Base-by-base conservation (phyloP, 2,888 invertebrate species). In the Phorcus lineatus region DNA sequence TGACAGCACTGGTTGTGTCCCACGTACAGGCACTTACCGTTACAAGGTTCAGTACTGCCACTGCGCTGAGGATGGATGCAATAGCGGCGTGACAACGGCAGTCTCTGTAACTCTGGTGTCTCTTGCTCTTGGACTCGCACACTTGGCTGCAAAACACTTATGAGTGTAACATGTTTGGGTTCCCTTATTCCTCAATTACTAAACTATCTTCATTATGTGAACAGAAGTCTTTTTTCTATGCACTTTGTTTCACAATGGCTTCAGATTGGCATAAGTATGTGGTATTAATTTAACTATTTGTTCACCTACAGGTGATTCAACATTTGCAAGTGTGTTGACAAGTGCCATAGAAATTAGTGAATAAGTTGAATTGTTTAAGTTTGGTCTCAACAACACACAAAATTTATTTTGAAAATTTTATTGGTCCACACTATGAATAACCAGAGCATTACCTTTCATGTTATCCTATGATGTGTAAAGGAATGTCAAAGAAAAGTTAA, bases 21-120 rank as follows among this genome's bases (percentile, higher is more conserved):
- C 79, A n/a, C 80, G 84, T n/a, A 85, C 82, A 6, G 85, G 85
- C 19, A 85, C 85, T 24, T 83, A 81, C 55, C 78, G 83, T 9
- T 80, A 82, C 70, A 84, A 85, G 62, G 67, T 80, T 24, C 81
- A 70, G 67, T 85, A 85, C 80, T 85, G 85, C 53, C 82, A 85
- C 62, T 85, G 85, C 66, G 52, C 62, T 0, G 52, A 40, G 6
- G 81, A 81, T 16, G 62, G 77, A 47, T 85, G 85, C 80, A 85
- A 85, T 66, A 74, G 78, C 24, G 82, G 80, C 17, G 66, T 55
- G 17, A 54, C 70, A 28, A n/a, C 81, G 1, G 47, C 70, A 31
- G 11, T 74, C 3, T 78, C 84, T 36, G 28, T 82, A n/a, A 74
- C 81, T 9, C 11, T 83, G 28, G 9, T 77, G 7, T 53, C 54